A percentile compares a stretch with the other conserved stretches of the same genome.
Conservation (phyloP, 2,888 invertebrate genomes). For the Trachelus stipa region DNA sequence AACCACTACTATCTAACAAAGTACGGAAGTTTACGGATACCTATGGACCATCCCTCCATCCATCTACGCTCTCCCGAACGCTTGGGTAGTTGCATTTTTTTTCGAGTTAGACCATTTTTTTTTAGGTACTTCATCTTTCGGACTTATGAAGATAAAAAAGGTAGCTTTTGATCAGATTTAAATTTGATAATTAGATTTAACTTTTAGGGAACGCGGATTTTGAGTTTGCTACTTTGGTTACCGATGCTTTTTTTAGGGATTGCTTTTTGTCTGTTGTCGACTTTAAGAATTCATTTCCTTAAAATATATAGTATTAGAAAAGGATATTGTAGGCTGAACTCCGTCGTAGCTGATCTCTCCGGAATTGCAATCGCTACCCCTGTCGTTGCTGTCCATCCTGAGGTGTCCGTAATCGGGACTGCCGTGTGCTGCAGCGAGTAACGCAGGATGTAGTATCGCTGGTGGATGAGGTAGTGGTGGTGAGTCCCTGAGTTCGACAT, state of each 20-base stretch:
- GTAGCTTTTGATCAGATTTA: background rate
- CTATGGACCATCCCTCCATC: background rate
- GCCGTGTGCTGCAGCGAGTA: slow-evolving; percentile 83
- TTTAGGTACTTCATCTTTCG: background rate
- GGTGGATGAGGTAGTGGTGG: slow-evolving; percentile 81
- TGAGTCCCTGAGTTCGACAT: slow-evolving; percentile 80
- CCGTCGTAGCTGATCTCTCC: slow-evolving; percentile 92
- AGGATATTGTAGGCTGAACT: slow-evolving; percentile 96
- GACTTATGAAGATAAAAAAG: background rate
- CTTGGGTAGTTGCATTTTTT: background rate
- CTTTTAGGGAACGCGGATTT: background rate
- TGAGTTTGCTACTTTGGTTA: background rate
- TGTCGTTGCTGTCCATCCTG: slow-evolving; percentile 85
- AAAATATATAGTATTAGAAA: slow-evolving; percentile 72
- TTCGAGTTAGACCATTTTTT: background rate
- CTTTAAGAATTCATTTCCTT: background rate
- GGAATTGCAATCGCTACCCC: slow-evolving; percentile 91
- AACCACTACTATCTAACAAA: background rate
- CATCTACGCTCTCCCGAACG: background rate
- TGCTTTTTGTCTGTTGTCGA: background rate
- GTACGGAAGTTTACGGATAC: background rate
- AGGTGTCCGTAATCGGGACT: slow-evolving; percentile 85
- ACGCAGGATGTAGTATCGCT: slow-evolving; percentile 86
- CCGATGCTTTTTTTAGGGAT: background rate
- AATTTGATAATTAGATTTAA: background rate